Evolutionary conservation across 1,140 invertebrate species (phyloP).

Genomic region (Zaprionus davidi): DNA sequence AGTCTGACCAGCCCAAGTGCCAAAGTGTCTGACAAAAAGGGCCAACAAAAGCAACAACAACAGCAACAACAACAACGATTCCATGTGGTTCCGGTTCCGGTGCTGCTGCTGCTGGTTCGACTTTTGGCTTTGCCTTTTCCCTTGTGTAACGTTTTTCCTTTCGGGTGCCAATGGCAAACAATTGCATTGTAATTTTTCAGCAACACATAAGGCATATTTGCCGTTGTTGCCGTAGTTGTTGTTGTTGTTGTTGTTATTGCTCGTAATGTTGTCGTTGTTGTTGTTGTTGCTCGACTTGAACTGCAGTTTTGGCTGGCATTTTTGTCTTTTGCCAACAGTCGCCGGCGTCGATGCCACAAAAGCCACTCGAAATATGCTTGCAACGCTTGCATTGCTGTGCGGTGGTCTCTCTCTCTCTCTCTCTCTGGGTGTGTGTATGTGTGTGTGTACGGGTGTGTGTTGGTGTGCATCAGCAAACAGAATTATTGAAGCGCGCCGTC

Average conservation of each 20-base stretch:
- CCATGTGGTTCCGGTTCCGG: slow-evolving; percentile 11
- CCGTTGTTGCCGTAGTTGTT: slow-evolving; percentile 35
- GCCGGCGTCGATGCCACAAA: slow-evolving; percentile 69
- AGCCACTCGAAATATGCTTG: slow-evolving; percentile 77
- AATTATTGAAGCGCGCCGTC: slow-evolving; percentile 75
- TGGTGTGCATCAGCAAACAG: slow-evolving; percentile 62
- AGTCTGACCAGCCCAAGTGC: not conserved
- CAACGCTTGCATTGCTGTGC: slow-evolving; percentile 31
- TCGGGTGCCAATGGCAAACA: slow-evolving; percentile 57
- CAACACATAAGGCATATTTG: slow-evolving; percentile 27
- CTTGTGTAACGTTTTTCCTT: slow-evolving; percentile 16
- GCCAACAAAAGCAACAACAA: not conserved
- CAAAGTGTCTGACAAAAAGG: not conserved
- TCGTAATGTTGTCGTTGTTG: not conserved
- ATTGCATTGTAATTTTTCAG: slow-evolving; percentile 74
- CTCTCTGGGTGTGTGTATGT: slow-evolving; percentile 22
- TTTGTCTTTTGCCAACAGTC: slow-evolving; percentile 63
- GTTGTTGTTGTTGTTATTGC: slow-evolving; percentile 15
- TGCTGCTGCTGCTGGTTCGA: slow-evolving; percentile 29
- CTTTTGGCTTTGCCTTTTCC: slow-evolving; percentile 34
- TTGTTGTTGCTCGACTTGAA: slow-evolving; percentile 25
- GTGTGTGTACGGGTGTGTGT: slow-evolving; percentile 18
- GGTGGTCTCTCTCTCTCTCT: not conserved
- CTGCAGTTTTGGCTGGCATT: slow-evolving; percentile 55
- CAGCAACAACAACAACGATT: not conserved